These are phyloP conservation scores for Polymixis lichenea DNA, from an alignment of 2,888 invertebrate genomes.

Conservation along the genomic window DNA sequence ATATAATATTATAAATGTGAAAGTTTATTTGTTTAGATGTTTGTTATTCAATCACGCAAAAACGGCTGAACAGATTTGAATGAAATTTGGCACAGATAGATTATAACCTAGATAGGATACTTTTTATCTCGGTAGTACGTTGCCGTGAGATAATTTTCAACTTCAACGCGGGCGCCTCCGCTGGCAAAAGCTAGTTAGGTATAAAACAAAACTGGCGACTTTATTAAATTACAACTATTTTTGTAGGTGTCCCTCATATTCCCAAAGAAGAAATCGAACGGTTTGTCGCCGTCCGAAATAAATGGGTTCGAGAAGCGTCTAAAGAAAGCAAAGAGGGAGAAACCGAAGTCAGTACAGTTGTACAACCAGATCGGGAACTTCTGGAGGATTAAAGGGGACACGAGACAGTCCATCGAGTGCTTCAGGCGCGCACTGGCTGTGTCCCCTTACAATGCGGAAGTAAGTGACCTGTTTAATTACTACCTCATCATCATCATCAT, in stretches of 20 bases:
- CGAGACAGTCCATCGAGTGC: slow-evolving; percentile 96
- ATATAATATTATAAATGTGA: no score
- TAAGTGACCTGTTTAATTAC: slow-evolving; percentile 67
- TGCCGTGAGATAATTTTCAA: no score
- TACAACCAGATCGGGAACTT: slow-evolving; percentile 98
- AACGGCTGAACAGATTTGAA: no score
- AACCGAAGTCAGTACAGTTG: slow-evolving; percentile 95
- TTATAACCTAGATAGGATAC: no score
- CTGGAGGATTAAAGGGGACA: slow-evolving; percentile 97
- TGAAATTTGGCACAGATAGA: no score
- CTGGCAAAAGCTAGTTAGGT: no score
- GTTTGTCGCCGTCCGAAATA: slow-evolving; percentile 93
- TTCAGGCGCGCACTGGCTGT: slow-evolving; percentile 96
- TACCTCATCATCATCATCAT: no score
- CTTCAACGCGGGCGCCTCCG: no score
- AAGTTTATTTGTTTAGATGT: no score
- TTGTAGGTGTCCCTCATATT: slow-evolving; percentile 93
- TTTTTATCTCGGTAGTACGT: no score
- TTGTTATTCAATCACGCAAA: no score
- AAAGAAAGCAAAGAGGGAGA: slow-evolving; percentile 95
- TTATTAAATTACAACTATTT: background rate
- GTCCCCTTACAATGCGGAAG: slow-evolving; percentile 96
- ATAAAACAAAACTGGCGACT: background rate
- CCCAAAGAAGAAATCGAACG: slow-evolving; percentile 92
- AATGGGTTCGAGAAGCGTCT: slow-evolving; percentile 93